Evolutionary conservation across 1,140 invertebrate genomes (phyloP).

Genomic region (Drosophila novamexicana): DNA sequence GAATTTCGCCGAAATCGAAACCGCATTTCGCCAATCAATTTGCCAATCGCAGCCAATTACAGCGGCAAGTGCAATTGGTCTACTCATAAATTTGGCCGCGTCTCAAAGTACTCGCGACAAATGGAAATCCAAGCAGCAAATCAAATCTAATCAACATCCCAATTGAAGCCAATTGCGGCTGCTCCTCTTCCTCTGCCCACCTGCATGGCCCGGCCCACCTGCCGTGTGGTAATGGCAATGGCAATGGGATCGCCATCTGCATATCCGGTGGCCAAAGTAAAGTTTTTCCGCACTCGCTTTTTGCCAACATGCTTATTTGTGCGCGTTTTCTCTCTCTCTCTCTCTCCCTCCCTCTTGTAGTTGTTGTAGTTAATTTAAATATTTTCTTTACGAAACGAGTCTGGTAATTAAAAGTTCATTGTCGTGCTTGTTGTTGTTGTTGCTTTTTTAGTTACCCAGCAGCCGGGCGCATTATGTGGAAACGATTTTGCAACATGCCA

Average conservation of each 20-base stretch:
- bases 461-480: constrained; percentile 47
- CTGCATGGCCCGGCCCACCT: too few relatives aligned
- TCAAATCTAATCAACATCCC: too few relatives aligned
- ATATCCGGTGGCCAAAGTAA: constrained; percentile 46
- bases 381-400: constrained; percentile 63
- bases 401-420: constrained; percentile 76
- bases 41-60: constrained; percentile 8
- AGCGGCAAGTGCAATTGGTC: background rate
- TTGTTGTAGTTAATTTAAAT: constrained; percentile 49
- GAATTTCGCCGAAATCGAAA: constrained; percentile 11
- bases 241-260: constrained; percentile 19
- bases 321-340: background rate
- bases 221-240: background rate
- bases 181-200: constrained; percentile 8
- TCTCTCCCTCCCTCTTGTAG: background rate
- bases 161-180: too few relatives aligned
- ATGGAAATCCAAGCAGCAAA: background rate
- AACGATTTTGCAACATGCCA: constrained; percentile 69
- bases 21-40: background rate
- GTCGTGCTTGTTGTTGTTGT: constrained; percentile 38
- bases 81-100: background rate
- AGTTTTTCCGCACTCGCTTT: constrained; percentile 47
- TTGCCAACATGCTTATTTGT: constrained; percentile 13
- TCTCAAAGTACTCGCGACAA: background rate
- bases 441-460: constrained; percentile 16